Conservation (phyloP, 2,113 vertebrate genomes). For the Neofelis nebulosa region DNA sequence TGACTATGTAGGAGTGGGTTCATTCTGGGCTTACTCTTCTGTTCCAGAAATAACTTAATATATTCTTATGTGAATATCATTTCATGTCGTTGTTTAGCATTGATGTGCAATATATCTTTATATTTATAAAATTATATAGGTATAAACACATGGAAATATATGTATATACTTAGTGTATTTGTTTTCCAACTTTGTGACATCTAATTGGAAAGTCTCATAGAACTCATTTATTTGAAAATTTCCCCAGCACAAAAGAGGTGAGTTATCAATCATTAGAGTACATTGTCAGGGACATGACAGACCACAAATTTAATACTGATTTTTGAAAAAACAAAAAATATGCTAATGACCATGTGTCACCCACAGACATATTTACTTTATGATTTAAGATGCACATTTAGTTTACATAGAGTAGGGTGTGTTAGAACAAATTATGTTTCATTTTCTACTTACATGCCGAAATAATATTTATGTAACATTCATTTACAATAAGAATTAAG, state of each 20-base stretch:
- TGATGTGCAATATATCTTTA: neutral
- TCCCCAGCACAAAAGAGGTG: neutral
- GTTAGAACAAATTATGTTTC: neutral
- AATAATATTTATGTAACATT: neutral
- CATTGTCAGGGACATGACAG: neutral
- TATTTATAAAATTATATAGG: neutral
- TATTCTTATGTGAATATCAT: neutral
- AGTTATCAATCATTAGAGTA: neutral
- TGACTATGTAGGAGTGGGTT: neutral
- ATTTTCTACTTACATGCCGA: neutral
- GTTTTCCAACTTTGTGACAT: neutral
- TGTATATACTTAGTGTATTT: neutral
- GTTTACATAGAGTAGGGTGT: neutral
- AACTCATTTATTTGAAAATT: neutral
- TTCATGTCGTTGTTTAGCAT: neutral
- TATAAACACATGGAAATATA: neutral
- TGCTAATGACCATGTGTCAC: neutral
- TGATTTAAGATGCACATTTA: neutral
- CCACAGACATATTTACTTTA: neutral
- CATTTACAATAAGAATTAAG: neutral
- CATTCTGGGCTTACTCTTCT: neutral
- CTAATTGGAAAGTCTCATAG: neutral
- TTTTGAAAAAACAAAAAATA: neutral
- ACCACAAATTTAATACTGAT: neutral
- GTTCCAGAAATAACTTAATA: neutral